Conservation (phyloP, 2,797 vertebrate species). For the Schizopygopsis malacanthus region DNA sequence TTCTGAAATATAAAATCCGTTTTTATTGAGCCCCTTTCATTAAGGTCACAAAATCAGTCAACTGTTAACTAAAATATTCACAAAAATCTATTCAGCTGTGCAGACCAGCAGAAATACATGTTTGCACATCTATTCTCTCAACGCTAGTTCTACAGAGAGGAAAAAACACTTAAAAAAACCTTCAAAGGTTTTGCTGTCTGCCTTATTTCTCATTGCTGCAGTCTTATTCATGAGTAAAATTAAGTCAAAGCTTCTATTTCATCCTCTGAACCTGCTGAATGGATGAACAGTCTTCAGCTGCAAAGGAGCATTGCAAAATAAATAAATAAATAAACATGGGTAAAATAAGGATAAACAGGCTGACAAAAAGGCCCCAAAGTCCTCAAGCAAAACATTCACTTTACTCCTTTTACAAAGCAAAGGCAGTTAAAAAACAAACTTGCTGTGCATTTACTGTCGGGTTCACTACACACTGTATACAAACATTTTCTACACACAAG, state of each 20-base stretch:
- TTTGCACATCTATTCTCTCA: neutral
- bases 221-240: neutral
- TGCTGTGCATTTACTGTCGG: slow-evolving; percentile 22
- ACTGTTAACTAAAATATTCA: slow-evolving; percentile 67
- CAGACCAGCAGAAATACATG: slow-evolving; percentile 50
- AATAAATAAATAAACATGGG: neutral
- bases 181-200: neutral
- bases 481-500: neutral
- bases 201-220: neutral
- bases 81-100: slow-evolving; percentile 72
- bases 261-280: neutral
- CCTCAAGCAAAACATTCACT: slow-evolving; percentile 29
- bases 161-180: neutral
- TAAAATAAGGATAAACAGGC: neutral
- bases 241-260: neutral
- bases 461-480: neutral
- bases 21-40: slow-evolving; percentile 71
- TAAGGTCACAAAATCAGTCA: slow-evolving; percentile 73
- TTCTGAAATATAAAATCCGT: slow-evolving; percentile 1
- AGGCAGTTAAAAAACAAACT: neutral
- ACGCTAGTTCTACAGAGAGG: neutral
- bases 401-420: neutral
- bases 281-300: neutral
- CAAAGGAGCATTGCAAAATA: neutral
- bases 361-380: slow-evolving; percentile 1